Evolutionary conservation across 2,113 vertebrate species (phyloP).

Genomic region (Accipiter cooperii): DNA sequence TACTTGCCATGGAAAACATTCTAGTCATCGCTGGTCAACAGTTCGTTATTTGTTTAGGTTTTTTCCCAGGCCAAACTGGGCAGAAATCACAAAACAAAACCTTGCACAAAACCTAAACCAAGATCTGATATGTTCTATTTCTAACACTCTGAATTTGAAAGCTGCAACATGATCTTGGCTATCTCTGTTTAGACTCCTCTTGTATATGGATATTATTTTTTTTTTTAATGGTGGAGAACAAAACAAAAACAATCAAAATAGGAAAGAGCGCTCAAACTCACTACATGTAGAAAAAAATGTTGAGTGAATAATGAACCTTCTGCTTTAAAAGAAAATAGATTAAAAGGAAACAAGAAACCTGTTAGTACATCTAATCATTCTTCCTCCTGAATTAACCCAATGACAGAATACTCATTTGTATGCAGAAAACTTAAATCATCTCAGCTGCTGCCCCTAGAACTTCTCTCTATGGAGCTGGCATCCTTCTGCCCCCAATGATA

Average conservation of each 20-base stretch:
- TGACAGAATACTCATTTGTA: background rate
- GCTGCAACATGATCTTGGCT: background rate
- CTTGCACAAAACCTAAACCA: background rate
- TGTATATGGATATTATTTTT: background rate
- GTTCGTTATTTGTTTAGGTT: background rate
- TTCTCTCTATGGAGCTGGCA: background rate
- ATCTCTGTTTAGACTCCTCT: background rate
- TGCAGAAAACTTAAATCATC: background rate
- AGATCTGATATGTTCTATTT: background rate
- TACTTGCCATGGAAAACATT: background rate
- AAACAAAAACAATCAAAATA: background rate
- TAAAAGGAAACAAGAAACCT: background rate
- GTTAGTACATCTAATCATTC: background rate
- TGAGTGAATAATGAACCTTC: background rate
- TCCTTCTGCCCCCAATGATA: background rate
- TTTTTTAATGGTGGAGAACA: background rate
- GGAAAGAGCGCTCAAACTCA: background rate
- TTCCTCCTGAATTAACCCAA: background rate
- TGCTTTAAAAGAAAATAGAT: background rate
- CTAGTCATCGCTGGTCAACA: background rate
- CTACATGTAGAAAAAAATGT: background rate
- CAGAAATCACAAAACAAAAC: background rate
- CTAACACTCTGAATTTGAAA: background rate
- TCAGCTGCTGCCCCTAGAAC: background rate
- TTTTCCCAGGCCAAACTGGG: background rate